phyloP scores from a whole-genome alignment of 2,888 invertebrate species.

The Craniophora ligustri region DNA sequence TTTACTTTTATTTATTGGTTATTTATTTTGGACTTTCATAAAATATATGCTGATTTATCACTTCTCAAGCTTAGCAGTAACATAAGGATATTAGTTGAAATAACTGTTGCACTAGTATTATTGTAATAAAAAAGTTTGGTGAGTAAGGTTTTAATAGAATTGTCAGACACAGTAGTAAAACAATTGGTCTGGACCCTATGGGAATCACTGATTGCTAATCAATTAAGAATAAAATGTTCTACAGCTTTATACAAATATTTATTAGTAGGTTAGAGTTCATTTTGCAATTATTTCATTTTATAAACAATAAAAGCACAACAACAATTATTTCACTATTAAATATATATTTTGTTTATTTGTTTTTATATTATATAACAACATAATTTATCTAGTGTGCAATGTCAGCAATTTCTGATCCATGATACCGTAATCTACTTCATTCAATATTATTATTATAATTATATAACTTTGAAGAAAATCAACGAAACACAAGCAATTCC shows the following conservation, averaged over 20 bases:
- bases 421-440: constrained; percentile 65
- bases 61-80: constrained; percentile 21
- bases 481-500: constrained; percentile 85
- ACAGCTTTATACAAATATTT: constrained; percentile 10
- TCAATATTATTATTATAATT: constrained; percentile 54
- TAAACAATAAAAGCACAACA: constrained; percentile 67
- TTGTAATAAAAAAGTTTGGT: background rate
- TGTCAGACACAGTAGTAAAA: background rate
- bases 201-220: background rate
- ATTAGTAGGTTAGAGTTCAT: constrained; percentile 51
- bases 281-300: constrained; percentile 57
- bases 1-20: too few species aligned
- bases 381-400: constrained; percentile 55
- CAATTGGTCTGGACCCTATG: background rate
- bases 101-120: constrained; percentile 24
- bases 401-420: constrained; percentile 66
- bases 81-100: constrained; percentile 13
- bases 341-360: constrained; percentile 26
- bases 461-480: constrained; percentile 77
- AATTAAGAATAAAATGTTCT: background rate
- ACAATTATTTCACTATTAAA: constrained; percentile 55
- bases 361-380: constrained; percentile 46
- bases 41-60: background rate
- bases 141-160: background rate
- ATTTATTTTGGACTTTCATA: background rate